phyloP scores from a whole-genome alignment of 1,140 invertebrate species.

The Sinella curviseta region DNA sequence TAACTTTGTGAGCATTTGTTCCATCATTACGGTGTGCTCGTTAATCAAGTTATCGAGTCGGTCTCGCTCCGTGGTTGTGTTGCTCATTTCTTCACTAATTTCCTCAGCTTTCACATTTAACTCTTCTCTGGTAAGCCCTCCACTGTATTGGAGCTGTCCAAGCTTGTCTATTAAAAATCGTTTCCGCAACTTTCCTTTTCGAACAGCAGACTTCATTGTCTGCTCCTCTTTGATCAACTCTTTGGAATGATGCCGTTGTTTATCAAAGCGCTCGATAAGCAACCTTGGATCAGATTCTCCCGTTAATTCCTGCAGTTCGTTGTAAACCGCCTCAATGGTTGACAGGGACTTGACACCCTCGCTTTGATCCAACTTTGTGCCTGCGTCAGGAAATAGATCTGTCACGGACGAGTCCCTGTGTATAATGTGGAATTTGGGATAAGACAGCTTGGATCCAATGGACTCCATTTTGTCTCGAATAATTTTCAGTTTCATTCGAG shows the following conservation, averaged over 20 bases:
- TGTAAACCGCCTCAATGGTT: slow-evolving; percentile 42
- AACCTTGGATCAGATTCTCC: slow-evolving; percentile 46
- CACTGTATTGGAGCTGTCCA: slow-evolving; percentile 44
- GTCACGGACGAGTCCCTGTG: slow-evolving; percentile 46
- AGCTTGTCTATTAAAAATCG: slow-evolving; percentile 45
- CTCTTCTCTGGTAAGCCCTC: slow-evolving; percentile 43
- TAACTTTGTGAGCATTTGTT: slow-evolving; percentile 41
- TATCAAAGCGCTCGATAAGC: slow-evolving; percentile 38
- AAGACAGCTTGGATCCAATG: slow-evolving; percentile 44
- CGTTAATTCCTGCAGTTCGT: slow-evolving; percentile 36
- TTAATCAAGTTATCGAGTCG: slow-evolving; percentile 35
- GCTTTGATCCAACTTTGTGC: not conserved
- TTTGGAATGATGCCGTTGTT: slow-evolving; percentile 43
- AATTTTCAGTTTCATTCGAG: slow-evolving; percentile 37
- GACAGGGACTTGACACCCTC: slow-evolving; percentile 31
- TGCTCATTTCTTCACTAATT: slow-evolving; percentile 34
- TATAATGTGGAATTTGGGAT: slow-evolving; percentile 47
- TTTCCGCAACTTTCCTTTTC: slow-evolving; percentile 45
- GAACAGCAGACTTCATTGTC: slow-evolving; percentile 39
- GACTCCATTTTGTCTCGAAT: slow-evolving; percentile 47
- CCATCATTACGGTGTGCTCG: slow-evolving; percentile 35
- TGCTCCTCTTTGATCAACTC: slow-evolving; percentile 34
- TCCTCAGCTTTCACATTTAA: slow-evolving; percentile 31
- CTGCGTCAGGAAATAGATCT: slow-evolving; percentile 22
- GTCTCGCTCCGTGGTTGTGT: slow-evolving; percentile 25